Base-by-base conservation (phyloP, 2,888 invertebrate species). In the Heteromurus nitidus region DNA sequence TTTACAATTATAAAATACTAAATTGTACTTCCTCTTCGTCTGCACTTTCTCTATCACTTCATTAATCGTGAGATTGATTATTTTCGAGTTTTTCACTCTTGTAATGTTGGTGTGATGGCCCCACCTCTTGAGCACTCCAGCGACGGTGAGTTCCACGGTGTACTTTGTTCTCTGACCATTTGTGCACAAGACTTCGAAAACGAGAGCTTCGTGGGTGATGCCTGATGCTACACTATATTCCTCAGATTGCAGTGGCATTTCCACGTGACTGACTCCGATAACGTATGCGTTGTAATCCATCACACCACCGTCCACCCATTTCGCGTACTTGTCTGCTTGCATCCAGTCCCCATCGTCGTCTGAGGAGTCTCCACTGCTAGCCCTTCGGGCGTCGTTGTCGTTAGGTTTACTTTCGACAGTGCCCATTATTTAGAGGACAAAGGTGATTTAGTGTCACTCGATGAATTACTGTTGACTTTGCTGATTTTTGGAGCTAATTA, bases 301-400 rank as follows among this genome's bases (percentile, higher is more conserved):
- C 24, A 62, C 44, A 31, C 72, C 76, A 22, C 75, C 76, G 50
- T 64, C 65, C 53, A 65, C 47, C 82, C 82, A 82, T 44, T 76
- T 60, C 5, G 75, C 65, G 26, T 75, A 75, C 28, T 77, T 82
- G 53, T 82, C 82, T 3, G 82, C 82, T 62, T 82, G 82, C 82
- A 82, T 82, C 82, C 82, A 82, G 42, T 79, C 77, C 3, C 67
- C 76, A 13, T 76, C 76, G 0, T 79, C 82, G n/a, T 77, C 82
- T 3, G 77, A 77, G 58, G 65, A 64, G n/a, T 70, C 60, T 22
- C 81, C 81, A 26, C 47, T 24, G n/a, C 64, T 75, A 28, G 67
- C 67, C 18, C 5, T 24, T 24, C 64, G 50, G 0, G 60, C 74
- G 5, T 65, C 74, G 64, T 65, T 73, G n/a, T 30, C 31, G 20